These are phyloP conservation scores for Scolanthus callimorphus DNA, from an alignment of 92 coral and sea anemone genomes.

Conservation along the genomic window DNA sequence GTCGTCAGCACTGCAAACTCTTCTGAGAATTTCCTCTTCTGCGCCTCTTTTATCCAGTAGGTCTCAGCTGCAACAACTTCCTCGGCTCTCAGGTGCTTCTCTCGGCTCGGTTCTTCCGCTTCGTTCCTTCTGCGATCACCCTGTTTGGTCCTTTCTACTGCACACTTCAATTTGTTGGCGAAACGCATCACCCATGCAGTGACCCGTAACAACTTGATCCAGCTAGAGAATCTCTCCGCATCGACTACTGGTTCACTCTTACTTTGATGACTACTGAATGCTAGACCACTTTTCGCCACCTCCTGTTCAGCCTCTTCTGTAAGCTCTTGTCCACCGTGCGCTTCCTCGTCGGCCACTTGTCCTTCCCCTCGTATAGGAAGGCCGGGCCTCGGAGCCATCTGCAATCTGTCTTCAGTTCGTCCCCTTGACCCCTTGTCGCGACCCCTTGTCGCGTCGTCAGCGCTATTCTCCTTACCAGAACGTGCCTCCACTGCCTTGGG, in stretches of 20 bases:
- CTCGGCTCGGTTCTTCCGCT: background rate
- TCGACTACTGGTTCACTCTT: no score
- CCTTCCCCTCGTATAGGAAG: slow-evolving; percentile 17
- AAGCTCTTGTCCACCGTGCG: no score
- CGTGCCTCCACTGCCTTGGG: slow-evolving; percentile 45
- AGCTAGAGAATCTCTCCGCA: no score
- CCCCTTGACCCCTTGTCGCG: background rate
- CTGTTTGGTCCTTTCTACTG: background rate
- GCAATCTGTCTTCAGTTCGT: slow-evolving; percentile 8
- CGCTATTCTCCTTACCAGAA: slow-evolving; percentile 22
- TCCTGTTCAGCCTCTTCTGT: slow-evolving; percentile 9
- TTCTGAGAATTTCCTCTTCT: slow-evolving; percentile 17
- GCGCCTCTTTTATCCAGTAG: slow-evolving; percentile 1
- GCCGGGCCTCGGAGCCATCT: slow-evolving; percentile 24
- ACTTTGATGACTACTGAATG: background rate
- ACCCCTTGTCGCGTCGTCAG: slow-evolving; percentile 41
- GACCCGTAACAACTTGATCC: no score
- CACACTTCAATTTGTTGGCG: background rate
- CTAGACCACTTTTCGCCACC: slow-evolving; percentile 8
- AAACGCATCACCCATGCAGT: no score
- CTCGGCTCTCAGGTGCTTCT: background rate
- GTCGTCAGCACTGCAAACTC: slow-evolving; percentile 30
- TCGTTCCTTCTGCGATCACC: background rate
- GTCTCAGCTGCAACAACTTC: background rate
- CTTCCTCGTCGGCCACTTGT: no score